These are phyloP conservation scores for Drosophila neoperkinsi DNA, from an alignment of 2,888 invertebrate genomes.

Conservation along the genomic window DNA sequence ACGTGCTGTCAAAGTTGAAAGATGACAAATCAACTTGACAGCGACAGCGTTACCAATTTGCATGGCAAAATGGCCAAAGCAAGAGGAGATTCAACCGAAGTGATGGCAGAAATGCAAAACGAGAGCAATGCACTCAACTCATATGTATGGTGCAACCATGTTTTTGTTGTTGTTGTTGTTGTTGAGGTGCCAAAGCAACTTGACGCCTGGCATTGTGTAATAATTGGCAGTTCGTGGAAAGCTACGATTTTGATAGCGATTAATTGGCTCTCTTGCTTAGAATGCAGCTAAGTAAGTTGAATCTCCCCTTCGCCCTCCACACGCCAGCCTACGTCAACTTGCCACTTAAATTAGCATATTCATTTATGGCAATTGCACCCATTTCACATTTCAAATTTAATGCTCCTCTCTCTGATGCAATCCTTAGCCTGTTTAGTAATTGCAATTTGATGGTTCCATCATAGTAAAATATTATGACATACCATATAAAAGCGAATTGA, in stretches of 20 bases:
- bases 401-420: conserved; percentile 6
- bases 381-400: conserved; percentile 50
- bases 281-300: conserved; percentile 56
- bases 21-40: conserved; percentile 79
- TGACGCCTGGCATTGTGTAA: conserved; percentile 80
- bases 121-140: conserved; percentile 52
- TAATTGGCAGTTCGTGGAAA: conserved; percentile 78
- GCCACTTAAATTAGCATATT: conserved; percentile 72
- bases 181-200: conserved; percentile 47
- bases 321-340: background rate
- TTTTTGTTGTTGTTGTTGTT: conserved; percentile 8
- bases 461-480: conserved; percentile 64
- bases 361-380: conserved; percentile 65
- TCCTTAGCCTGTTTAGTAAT: conserved; percentile 46
- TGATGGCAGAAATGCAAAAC: conserved; percentile 60
- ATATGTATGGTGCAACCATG: conserved; percentile 15
- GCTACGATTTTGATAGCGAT: conserved; percentile 72
- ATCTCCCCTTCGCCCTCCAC: background rate
- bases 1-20: conserved; percentile 80
- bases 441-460: conserved; percentile 61
- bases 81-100: conserved; percentile 60
- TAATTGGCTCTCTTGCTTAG: conserved; percentile 67
- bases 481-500: conserved; percentile 68
- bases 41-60: conserved; percentile 70
- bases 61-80: conserved; percentile 72